phyloP scores from a whole-genome alignment of 2,113 vertebrate species.

The Bothrops jararaca region DNA sequence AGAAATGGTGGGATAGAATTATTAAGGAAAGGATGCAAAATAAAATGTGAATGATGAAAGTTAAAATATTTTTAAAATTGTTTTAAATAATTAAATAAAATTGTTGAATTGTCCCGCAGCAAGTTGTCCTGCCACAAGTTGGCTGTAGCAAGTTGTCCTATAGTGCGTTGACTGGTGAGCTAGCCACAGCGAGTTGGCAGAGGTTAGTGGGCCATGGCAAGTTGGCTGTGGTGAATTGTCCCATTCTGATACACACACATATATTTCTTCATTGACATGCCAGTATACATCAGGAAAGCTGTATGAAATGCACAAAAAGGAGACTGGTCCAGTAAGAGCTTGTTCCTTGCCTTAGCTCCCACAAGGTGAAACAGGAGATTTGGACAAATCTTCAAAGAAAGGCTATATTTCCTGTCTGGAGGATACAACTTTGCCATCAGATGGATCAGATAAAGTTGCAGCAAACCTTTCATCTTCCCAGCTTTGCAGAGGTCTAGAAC shows the following conservation, averaged over 20 bases:
- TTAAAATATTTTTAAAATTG: background rate
- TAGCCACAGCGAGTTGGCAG: no score
- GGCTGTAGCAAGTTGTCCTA: no score
- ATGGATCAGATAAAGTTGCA: background rate
- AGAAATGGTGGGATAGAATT: background rate
- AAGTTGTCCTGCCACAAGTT: no score
- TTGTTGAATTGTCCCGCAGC: no score
- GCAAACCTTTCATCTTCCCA: background rate
- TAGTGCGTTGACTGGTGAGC: no score
- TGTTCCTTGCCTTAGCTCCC: background rate
- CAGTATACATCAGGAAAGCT: background rate
- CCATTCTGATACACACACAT: background rate
- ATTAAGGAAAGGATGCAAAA: background rate
- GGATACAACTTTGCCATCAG: background rate
- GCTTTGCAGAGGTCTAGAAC: background rate
- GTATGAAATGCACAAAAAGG: background rate
- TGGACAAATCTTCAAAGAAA: background rate
- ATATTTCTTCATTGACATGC: background rate
- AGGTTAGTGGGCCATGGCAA: no score
- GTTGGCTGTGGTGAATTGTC: no score
- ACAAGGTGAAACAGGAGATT: background rate
- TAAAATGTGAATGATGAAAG: background rate
- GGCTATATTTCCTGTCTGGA: background rate
- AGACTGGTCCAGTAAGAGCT: background rate
- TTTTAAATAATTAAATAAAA: no score